phyloP scores from a whole-genome alignment of 2,888 invertebrate genomes.

The Macrosoma leucophasiata region DNA sequence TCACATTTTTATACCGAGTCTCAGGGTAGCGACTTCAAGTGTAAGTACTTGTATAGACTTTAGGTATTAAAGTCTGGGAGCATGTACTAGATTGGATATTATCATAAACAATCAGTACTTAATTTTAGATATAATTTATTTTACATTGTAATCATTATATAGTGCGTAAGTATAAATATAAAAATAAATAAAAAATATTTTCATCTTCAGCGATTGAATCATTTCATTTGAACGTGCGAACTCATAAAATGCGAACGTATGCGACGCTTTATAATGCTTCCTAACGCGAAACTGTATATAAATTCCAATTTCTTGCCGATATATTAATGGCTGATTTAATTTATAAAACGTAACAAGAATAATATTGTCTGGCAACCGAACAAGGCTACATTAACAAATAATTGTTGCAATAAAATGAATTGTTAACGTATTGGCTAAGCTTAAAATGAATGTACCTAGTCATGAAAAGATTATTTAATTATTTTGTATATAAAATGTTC shows the following conservation, averaged over 20 bases:
- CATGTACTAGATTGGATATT: conserved; percentile 52
- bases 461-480: conserved; percentile 58
- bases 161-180: conserved; percentile 50
- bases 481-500: conserved; percentile 69
- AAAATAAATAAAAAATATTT: conserved; percentile 37
- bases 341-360: conserved; percentile 2
- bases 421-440: conserved; percentile 44
- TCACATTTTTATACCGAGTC: too few species aligned
- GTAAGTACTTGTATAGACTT: conserved; percentile 70
- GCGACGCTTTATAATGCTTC: conserved; percentile 42
- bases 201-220: conserved; percentile 29
- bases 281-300: conserved; percentile 29
- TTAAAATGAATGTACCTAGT: conserved; percentile 50
- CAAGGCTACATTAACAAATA: background rate
- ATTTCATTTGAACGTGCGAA: conserved; percentile 43
- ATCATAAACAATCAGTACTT: conserved; percentile 44
- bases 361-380: conserved; percentile 1
- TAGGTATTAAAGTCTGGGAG: conserved; percentile 68
- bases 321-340: conserved; percentile 1
- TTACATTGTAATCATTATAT: conserved; percentile 48
- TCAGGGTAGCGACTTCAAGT: conserved; percentile 35
- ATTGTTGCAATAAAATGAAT: conserved; percentile 8
- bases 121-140: conserved; percentile 55
- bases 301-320: too few species aligned
- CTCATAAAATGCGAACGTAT: conserved; percentile 44